Base-by-base conservation (phyloP, 2,888 invertebrate genomes). In the Pteria penguin region DNA sequence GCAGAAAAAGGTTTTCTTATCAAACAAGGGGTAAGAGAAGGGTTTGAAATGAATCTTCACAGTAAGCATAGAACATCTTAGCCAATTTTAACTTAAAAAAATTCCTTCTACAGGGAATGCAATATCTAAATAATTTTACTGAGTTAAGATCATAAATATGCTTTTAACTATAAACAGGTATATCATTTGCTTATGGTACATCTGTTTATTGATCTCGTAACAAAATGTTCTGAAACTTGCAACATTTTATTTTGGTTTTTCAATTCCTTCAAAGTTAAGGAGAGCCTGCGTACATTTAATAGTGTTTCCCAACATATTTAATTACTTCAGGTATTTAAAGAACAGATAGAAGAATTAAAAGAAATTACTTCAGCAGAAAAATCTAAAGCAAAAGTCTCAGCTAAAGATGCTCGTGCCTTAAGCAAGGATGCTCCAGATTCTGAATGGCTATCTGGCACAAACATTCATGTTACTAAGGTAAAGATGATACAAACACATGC, bases 381-480 rank as follows among this genome's bases (percentile, higher is more conserved):
- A 29, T 66, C 33, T 27, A 68, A 57, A 54, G 76, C 76, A n/a
- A 76, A 82, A 55, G 80, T 79, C 5, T 82, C 84, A 26, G 78
- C 76, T 0, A 82, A 81, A 62, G 61, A 72, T 55, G 78, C 72
- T 11, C 22, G 77, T 31, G 66, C 71, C 8, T 32, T 78, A 54
- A 29, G 54, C 8, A 74, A 45, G 55, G 58, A 63, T 29, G 58
- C 57, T 22, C 81, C 78, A 29, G 85, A 85, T 66, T 70, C 76
- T 68, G 85, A 86, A 18, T 87, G 87, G 87, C 76, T 87, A 31
- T 63, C 75, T 24, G 87, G 84, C 26, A 87, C 87, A 24, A 87
- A 86, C 70, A 63, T 83, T 11, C 58, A 71, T 11, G 76, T 84
- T n/a, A 82, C 82, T 29, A 84, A 87, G 84, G 84, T 83, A 67